Percentiles rank a stretch among this genome's conserved stretches.
Conservation (phyloP, 2,113 vertebrate genomes). For the Lates calcarifer region DNA sequence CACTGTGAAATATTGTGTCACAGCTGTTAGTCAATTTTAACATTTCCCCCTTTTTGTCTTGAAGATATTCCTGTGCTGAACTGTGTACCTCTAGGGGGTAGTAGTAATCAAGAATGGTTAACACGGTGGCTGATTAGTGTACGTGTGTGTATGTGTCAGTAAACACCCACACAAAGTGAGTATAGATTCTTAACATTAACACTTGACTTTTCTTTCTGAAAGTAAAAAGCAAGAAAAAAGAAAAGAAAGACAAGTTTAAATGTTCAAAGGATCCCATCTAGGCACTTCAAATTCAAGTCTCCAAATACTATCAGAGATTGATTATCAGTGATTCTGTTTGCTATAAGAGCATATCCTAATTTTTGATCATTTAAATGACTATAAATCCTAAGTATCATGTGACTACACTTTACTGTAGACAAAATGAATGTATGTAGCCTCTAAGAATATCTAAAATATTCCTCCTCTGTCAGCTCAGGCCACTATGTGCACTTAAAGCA, state of each 20-base stretch:
- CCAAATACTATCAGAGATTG: neutral
- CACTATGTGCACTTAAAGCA: neutral
- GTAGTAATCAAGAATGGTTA: constrained; percentile 72
- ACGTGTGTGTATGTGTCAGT: constrained; percentile 18
- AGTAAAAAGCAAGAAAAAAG: neutral
- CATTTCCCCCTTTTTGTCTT: constrained; percentile 9
- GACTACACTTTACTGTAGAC: too few species aligned
- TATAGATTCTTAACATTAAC: too few species aligned
- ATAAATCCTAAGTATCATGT: neutral
- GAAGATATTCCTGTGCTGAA: constrained; percentile 24
- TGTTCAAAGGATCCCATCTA: constrained; percentile 5
- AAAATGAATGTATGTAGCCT: neutral
- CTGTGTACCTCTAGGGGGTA: constrained; percentile 86
- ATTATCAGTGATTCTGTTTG: neutral
- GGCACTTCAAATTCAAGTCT: neutral
- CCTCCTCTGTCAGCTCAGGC: too few species aligned
- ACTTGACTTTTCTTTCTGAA: too few species aligned
- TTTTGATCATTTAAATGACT: neutral
- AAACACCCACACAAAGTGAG: too few species aligned
- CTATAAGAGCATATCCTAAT: neutral
- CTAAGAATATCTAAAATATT: too few species aligned
- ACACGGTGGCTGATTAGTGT: neutral
- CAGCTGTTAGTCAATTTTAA: neutral
- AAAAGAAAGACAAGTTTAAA: neutral
- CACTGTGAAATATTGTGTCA: neutral